phyloP scores from a whole-genome alignment of 2,888 invertebrate species.

The Heliconius sara region DNA sequence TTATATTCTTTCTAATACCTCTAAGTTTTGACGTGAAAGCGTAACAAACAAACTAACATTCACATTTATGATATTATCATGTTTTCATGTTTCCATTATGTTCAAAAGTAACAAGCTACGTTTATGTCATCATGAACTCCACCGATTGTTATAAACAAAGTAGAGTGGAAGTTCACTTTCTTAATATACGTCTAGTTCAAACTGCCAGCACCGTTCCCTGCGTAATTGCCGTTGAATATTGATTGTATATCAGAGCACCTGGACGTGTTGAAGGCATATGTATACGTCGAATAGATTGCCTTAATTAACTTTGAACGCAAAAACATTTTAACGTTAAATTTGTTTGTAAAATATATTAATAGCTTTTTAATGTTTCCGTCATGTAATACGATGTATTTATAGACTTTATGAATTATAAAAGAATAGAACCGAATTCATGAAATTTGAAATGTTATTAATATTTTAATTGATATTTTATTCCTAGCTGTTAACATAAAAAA shows the following conservation, averaged over 20 bases:
- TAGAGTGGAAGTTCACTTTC: conserved; percentile 5
- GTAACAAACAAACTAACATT: too few species aligned
- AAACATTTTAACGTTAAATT: conserved; percentile 12
- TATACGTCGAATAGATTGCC: conserved; percentile 9
- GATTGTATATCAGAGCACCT: conserved; percentile 33
- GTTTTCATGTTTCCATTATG: not conserved
- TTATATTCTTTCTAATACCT: too few species aligned
- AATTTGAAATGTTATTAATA: not conserved
- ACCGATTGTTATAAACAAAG: not conserved
- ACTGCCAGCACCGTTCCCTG: conserved; percentile 10
- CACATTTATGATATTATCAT: too few species aligned
- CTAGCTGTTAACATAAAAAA: too few species aligned
- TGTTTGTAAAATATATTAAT: not conserved
- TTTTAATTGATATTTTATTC: not conserved
- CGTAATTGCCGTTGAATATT: conserved; percentile 32
- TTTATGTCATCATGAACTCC: not conserved
- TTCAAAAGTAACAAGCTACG: not conserved
- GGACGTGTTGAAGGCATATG: conserved; percentile 16
- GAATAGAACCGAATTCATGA: not conserved
- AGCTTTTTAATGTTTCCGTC: not conserved
- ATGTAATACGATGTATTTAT: not conserved
- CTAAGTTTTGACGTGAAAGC: too few species aligned
- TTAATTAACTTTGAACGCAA: conserved; percentile 25
- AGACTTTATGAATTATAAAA: not conserved
- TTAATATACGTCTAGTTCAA: conserved; percentile 2